Percentiles rank a stretch among this genome's conserved stretches.
These are phyloP conservation scores for Ephialtes manifestator DNA, from an alignment of 2,888 invertebrate genomes.

Conservation along the genomic window DNA sequence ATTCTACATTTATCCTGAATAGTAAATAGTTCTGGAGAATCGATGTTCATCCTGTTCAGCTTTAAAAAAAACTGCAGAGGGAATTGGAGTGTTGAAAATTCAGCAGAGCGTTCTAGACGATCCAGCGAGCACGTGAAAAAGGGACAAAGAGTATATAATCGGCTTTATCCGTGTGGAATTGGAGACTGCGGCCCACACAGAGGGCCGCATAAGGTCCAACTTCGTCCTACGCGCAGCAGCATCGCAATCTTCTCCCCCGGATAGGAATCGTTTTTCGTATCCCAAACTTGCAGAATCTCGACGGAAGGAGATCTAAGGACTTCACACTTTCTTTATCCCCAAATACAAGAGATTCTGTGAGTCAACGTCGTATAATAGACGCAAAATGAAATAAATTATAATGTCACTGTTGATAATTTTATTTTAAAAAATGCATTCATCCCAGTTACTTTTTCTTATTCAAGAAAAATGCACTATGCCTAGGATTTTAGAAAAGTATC, in stretches of 20 bases:
- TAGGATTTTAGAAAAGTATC: too few species aligned
- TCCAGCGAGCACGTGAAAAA: conserved; percentile 6
- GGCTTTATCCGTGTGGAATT: conserved; percentile 35
- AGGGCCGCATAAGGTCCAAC: conserved; percentile 8
- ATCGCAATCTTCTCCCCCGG: neutral
- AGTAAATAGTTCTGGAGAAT: neutral
- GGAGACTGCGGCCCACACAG: conserved; percentile 40
- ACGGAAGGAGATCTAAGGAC: too few species aligned
- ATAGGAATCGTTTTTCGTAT: conserved; percentile 2
- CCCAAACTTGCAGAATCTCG: neutral
- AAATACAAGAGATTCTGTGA: too few species aligned
- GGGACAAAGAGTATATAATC: conserved; percentile 31
- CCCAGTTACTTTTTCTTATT: too few species aligned
- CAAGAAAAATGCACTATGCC: too few species aligned
- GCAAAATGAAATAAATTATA: too few species aligned
- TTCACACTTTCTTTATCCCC: too few species aligned
- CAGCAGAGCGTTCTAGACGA: neutral
- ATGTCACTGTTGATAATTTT: too few species aligned
- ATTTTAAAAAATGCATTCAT: too few species aligned
- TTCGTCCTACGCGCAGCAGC: conserved; percentile 13
- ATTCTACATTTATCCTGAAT: neutral
- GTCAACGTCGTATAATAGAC: too few species aligned
- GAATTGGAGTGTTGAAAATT: conserved; percentile 15
- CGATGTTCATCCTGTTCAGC: neutral
- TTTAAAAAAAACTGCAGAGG: neutral